phyloP scores from a whole-genome alignment of 1,140 invertebrate species.

The Drosophila burlai region DNA sequence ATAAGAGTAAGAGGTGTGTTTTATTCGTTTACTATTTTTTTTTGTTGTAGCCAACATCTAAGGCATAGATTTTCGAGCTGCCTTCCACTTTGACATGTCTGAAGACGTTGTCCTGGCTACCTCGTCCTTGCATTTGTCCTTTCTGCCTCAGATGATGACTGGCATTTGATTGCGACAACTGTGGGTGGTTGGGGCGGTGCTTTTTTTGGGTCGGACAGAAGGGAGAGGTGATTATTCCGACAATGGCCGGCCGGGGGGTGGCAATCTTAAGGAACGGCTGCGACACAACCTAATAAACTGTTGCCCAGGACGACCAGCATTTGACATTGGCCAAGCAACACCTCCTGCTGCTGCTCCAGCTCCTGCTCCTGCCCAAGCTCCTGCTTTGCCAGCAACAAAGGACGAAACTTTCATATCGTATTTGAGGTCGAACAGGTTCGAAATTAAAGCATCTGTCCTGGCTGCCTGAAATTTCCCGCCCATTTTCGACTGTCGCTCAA shows the following conservation, averaged over 20 bases:
- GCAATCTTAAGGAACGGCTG: constrained; percentile 77
- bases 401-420: constrained; percentile 57
- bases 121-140: constrained; percentile 22
- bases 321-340: constrained; percentile 31
- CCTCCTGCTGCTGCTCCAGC: background rate
- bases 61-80: constrained; percentile 9
- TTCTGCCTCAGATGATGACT: constrained; percentile 57
- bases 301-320: constrained; percentile 64
- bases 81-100: constrained; percentile 46
- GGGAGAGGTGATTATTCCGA: constrained; percentile 6
- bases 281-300: constrained; percentile 81
- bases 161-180: constrained; percentile 47
- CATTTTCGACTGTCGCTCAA: constrained; percentile 54
- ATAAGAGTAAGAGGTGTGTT: background rate
- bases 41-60: background rate
- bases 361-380: background rate
- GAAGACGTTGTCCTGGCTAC: constrained; percentile 63
- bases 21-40: background rate
- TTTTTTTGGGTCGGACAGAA: background rate
- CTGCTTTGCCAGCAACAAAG: constrained; percentile 31
- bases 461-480: constrained; percentile 13
- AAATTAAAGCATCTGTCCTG: constrained; percentile 57
- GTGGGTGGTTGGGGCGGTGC: background rate
- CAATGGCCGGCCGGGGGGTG: background rate
- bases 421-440: constrained; percentile 70